Base-by-base conservation (phyloP, 2,797 vertebrate species). In the Phaenicophaeus curvirostris region DNA sequence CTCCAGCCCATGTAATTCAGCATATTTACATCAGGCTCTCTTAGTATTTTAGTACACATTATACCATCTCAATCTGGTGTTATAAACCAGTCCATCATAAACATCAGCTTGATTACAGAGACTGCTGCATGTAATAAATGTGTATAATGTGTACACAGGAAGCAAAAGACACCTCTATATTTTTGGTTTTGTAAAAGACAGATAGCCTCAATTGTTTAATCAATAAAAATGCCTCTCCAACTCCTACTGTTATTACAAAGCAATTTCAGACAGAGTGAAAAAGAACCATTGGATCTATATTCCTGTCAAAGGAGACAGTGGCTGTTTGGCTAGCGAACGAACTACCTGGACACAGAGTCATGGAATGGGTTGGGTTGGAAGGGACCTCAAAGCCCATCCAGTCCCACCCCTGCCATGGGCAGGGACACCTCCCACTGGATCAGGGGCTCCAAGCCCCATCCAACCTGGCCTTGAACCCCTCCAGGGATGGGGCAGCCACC, bases 211-310 rank as follows among this genome's bases (percentile, higher is more conserved):
- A 97, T 97, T 97, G 97, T 94, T 97, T 98, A 97, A 98, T 98
- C 98, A 97, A 98, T 98, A 97, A 97, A 97, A 98, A 97, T 97
- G 97, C 96, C 97, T 97, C 95, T 97, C 94, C 33, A 51, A 93
- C 96, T 96, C 96, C 96, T 96, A 69, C 95, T 94, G 96, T 96
- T 97, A 97, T 97, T 97, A 96, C 93, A 94, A 82, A 97, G 97
- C 97, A 93, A 94, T 97, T 97, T 96, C 96, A 97, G 96, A 89
- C 87, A 61, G 96, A 97, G 93, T 67, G 91, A 93, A 89, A 95
- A 89, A 97, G 92, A 89, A 89, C 85, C 83, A 66, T 27, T 89
- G 62, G 85, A 97, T 97, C 95, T 96, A 86, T 97, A 87, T 84
- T 71, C 94, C 92, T 96, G 96, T 96, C 96, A 96, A 41, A 91